Conservation (phyloP, 1,140 invertebrate genomes). For the Maconellicoccus hirsutus region DNA sequence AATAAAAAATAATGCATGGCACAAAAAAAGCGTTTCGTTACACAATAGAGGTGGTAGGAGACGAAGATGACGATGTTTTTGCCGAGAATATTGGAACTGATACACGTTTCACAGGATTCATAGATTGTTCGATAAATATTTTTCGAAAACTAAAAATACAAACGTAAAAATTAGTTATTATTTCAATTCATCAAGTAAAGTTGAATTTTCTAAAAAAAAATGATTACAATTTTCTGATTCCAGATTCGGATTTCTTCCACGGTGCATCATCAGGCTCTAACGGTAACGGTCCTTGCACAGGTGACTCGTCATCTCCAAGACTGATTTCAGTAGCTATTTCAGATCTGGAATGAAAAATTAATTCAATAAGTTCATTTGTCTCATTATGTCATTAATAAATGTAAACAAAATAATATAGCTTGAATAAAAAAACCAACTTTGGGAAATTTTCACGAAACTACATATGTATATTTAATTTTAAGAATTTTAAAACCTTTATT, state of each 20-base stretch:
- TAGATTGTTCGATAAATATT: conserved; percentile 2
- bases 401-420: too few species aligned
- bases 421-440: neutral
- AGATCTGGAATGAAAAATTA: conserved; percentile 12
- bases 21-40: neutral
- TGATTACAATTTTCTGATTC: conserved; percentile 86
- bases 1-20: neutral
- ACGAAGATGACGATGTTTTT: conserved; percentile 14
- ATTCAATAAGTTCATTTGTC: neutral
- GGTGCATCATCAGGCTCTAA: conserved; percentile 91
- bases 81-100: neutral
- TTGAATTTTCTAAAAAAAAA: neutral
- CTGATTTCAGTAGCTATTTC: conserved; percentile 13
- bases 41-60: neutral
- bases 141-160: neutral
- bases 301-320: conserved; percentile 59
- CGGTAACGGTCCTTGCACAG: conserved; percentile 90
- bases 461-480: too few species aligned
- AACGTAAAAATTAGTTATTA: too few species aligned
- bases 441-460: too few species aligned
- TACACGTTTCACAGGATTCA: neutral
- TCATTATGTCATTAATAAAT: too few species aligned
- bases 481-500: too few species aligned
- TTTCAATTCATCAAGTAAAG: too few species aligned
- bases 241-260: conserved; percentile 73